Base-by-base conservation (phyloP, 2,888 invertebrate species). In the Nemotelus pantherinus region DNA sequence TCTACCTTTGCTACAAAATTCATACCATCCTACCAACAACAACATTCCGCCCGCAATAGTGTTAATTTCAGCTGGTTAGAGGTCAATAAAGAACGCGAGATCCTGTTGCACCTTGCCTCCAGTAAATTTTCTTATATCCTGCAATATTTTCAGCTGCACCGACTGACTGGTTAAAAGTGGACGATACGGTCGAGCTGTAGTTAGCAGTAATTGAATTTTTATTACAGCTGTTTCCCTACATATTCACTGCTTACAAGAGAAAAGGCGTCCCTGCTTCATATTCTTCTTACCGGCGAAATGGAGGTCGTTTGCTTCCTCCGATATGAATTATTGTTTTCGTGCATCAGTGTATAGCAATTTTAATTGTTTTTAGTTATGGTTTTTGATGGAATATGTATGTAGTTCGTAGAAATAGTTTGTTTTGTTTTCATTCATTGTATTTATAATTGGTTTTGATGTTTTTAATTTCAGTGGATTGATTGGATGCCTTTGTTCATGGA, bases 401-500 rank as follows among this genome's bases (percentile, higher is more conserved):
- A 25, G 25, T 25, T 53, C 1, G 10, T 9, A 53, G 10, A 10
- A 53, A 53, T 9, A 53, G 10, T 58, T 6, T 25, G 58, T 10
- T 58, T 58, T 39, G 25, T 5, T 10, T 39, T 3, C 25, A 10
- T n/a, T 6, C 9, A 25, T 4, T 58, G n/a, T 58, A 58, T 58
- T 58, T 58, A n/a, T 25, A 4, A 25, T 58, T 4, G 58, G 53
- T 10, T 7, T 10, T 10, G 53, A n/a, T 10, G 53, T 53, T 63
- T 76, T 68, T 50, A 3, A 10, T 43, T 53, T 41, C 67, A 81
- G 82, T 82, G 82, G 81, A 78, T 82, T 77, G 77, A 81, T 70
- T 81, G 80, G 80, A 76, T 81, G 7, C 80, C 80, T 43, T 79
- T 71, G 57, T 81, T 82, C 47, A 80, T 81, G 77, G 80, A 79